phyloP scores from a whole-genome alignment of 2,888 invertebrate species.

The Toxonevra muliebris region DNA sequence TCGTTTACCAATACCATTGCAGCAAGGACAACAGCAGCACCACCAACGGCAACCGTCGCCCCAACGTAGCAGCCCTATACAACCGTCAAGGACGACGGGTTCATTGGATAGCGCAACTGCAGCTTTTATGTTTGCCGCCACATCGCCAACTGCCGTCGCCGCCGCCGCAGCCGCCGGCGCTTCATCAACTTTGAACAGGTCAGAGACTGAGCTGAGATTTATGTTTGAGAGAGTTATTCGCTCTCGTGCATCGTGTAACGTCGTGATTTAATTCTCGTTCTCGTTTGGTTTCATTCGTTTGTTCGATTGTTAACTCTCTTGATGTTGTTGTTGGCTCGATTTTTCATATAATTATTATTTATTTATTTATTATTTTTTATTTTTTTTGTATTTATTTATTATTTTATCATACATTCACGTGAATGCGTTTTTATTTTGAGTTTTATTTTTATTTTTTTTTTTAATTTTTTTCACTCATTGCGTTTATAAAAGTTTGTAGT shows the following conservation, averaged over 20 bases:
- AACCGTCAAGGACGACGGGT: slow-evolving; percentile 16
- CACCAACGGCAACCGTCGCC: slow-evolving; percentile 36
- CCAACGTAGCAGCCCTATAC: slow-evolving; percentile 18
- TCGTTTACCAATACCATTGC: slow-evolving; percentile 49
- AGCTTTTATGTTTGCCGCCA: slow-evolving; percentile 43
- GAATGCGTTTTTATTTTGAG: slow-evolving; percentile 3
- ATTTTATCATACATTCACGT: not conserved
- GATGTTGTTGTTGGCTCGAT: not conserved
- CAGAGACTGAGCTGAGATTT: slow-evolving; percentile 28
- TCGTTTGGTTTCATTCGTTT: slow-evolving; percentile 17
- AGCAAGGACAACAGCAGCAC: slow-evolving; percentile 32
- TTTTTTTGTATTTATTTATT: no score
- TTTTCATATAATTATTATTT: no score
- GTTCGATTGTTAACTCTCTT: not conserved
- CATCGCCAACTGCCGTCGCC: no score
- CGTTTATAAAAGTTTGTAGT: not conserved
- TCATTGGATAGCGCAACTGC: slow-evolving; percentile 46
- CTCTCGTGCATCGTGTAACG: slow-evolving; percentile 25
- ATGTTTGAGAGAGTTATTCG: not conserved
- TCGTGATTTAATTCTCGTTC: not conserved
- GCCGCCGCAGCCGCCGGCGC: slow-evolving; percentile 44
- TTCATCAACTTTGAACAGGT: slow-evolving; percentile 44
- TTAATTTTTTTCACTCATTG: not conserved
- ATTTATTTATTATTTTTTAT: no score
- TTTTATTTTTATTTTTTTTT: not conserved